Evolutionary conservation across 1,140 invertebrate species (phyloP), one percentile per base, ranked within the genome.

Genomic region (Trichogramma pretiosum): DNA sequence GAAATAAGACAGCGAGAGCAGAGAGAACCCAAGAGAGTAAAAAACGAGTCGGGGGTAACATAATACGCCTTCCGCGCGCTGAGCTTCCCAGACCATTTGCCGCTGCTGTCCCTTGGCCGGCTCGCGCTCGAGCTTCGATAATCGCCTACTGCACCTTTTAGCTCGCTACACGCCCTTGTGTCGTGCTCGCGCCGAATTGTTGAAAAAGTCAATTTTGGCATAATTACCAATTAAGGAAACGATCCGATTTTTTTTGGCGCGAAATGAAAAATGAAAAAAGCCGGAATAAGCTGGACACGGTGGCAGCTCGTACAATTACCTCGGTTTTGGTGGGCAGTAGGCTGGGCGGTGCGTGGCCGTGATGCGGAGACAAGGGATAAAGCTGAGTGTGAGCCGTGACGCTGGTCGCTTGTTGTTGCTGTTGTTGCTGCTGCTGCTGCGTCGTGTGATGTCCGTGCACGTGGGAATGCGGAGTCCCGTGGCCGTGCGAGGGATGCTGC

Each of bases 301-400:
- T 44, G 43, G 47, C 50, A 37, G 41, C 36, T 47, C 33, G 48
- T 46, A 42, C 22, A 3, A 9, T n/a, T n/a, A 70, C 72, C 66
- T 74, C 70, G 32, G 48, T 64, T 57, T 73, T 75, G 0, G 67
- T 60, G 8, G 66, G 62, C 26, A 64, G 34, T 36, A 46, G 55
- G 28, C 59, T 59, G n/a, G 10, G 13, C 55, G 57, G 24, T 66
- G 65, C 19, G 68, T 67, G 65, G 71, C 57, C 58, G 60, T 66
- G 71, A 34, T 68, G 68, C 43, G 64, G 65, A n/a, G 53, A 53
- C 18, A 67, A 61, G 5, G 69, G 57, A 22, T 69, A 70, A n/a
- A 72, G 54, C 50, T 69, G 65, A 17, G 61, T 57, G 46, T 65
- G 65, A 55, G 42, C 46, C 16, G 32, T 52, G 50, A 34, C 48